Conservation (phyloP, 2,113 vertebrate species). For the Malaclemys terrapin region DNA sequence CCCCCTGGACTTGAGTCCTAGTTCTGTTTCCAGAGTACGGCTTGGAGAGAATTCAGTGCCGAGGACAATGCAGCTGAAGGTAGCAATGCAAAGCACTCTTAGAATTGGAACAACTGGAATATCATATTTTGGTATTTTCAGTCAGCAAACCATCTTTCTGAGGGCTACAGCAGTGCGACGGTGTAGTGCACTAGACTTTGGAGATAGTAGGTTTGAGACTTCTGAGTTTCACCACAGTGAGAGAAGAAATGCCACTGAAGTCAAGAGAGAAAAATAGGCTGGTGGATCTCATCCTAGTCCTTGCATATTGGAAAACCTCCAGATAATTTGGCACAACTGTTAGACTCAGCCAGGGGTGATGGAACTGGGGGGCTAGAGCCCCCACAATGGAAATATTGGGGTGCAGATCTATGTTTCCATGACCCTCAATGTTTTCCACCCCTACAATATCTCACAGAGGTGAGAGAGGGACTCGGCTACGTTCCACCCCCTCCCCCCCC, state of each 20-base stretch:
- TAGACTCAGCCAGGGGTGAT: background rate
- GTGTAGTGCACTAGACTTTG: background rate
- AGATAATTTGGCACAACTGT: background rate
- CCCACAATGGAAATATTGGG: background rate
- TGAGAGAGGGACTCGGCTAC: background rate
- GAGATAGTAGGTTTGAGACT: background rate
- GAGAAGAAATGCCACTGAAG: background rate
- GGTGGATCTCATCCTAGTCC: background rate
- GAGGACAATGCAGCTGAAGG: background rate
- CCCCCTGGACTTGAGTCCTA: background rate
- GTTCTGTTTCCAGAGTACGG: background rate
- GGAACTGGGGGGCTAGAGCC: background rate
- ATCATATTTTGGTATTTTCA: rapidly evolving
- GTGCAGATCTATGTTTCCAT: background rate
- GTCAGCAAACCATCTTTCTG: background rate
- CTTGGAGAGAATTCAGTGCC: rapidly evolving
- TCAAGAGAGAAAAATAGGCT: background rate
- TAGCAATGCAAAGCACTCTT: background rate
- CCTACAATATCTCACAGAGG: background rate
- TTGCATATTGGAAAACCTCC: background rate
- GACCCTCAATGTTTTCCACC: background rate
- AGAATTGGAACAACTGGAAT: background rate
- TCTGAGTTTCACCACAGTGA: background rate
- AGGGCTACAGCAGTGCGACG: rapidly evolving
- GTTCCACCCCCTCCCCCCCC: background rate